These are phyloP conservation scores for Vidua macroura DNA, from an alignment of 2,113 vertebrate species.

Conservation along the genomic window DNA sequence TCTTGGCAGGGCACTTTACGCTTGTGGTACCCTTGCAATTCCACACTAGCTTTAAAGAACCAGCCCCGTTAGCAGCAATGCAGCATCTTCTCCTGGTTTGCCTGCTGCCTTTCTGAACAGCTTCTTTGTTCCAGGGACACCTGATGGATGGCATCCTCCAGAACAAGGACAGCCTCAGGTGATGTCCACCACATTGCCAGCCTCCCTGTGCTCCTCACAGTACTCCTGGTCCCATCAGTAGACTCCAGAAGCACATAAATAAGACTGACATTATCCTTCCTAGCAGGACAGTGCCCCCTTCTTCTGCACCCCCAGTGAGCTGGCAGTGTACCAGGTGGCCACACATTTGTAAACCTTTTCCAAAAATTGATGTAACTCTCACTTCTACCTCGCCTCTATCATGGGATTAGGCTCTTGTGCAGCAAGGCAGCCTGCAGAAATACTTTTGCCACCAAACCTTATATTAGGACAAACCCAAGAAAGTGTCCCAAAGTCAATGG, in stretches of 20 bases:
- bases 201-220: neutral
- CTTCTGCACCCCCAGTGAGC: neutral
- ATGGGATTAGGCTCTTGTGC: neutral
- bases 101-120: neutral
- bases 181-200: neutral
- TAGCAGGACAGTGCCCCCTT: neutral
- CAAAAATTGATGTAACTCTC: neutral
- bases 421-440: neutral
- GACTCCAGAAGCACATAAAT: neutral
- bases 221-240: neutral
- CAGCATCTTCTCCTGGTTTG: neutral
- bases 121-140: neutral
- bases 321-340: neutral
- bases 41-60: neutral
- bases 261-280: neutral
- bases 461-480: neutral
- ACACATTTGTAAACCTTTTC: neutral
- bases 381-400: neutral
- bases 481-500: neutral
- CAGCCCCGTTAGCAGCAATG: neutral
- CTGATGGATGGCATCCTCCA: neutral
- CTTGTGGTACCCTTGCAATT: neutral
- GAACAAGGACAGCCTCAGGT: neutral
- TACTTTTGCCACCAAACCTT: neutral
- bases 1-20: neutral